A percentile compares a stretch with the other conserved stretches of the same genome.
phyloP scores from a whole-genome alignment of 2,113 vertebrate species.

The Bambusicola thoracicus region DNA sequence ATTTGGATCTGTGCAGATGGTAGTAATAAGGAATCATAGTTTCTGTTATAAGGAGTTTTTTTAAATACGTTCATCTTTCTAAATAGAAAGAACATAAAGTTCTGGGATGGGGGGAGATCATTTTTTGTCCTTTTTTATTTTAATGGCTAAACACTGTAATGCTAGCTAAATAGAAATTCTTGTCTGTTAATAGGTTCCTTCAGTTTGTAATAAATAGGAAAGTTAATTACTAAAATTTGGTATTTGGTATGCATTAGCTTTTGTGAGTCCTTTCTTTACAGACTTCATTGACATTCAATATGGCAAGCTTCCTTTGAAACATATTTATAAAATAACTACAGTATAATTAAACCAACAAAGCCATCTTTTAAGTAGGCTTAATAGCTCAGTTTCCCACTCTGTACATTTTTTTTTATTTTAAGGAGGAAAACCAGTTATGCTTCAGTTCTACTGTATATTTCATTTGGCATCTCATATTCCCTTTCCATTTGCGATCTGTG shows the following conservation, averaged over 20 bases:
- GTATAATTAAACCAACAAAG: slow-evolving; percentile 87
- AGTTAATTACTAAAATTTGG: slow-evolving; percentile 82
- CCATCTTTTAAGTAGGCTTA: slow-evolving; percentile 83
- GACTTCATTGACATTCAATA: slow-evolving; percentile 84
- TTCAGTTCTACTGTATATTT: slow-evolving; percentile 66
- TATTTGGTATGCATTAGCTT: slow-evolving; percentile 83
- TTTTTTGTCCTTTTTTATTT: slow-evolving; percentile 73
- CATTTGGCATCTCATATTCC: slow-evolving; percentile 72
- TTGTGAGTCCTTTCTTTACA: slow-evolving; percentile 79
- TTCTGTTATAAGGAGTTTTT: not conserved
- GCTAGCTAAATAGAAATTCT: slow-evolving; percentile 82
- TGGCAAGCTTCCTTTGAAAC: slow-evolving; percentile 83
- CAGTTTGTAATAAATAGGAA: slow-evolving; percentile 84
- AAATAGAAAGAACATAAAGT: slow-evolving; percentile 26
- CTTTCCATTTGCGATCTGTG: slow-evolving; percentile 72
- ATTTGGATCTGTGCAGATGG: not conserved
- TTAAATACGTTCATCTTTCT: not conserved
- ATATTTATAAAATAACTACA: slow-evolving; percentile 87
- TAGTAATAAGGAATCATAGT: not conserved
- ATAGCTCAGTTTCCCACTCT: slow-evolving; percentile 73
- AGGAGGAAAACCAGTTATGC: slow-evolving; percentile 70
- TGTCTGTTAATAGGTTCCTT: slow-evolving; percentile 79
- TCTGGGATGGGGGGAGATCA: not conserved
- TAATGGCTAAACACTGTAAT: slow-evolving; percentile 80
- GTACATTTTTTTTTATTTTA: slow-evolving; percentile 76